Base-by-base conservation (phyloP, 1,140 invertebrate species). In the Oryzaephilus surinamensis region DNA sequence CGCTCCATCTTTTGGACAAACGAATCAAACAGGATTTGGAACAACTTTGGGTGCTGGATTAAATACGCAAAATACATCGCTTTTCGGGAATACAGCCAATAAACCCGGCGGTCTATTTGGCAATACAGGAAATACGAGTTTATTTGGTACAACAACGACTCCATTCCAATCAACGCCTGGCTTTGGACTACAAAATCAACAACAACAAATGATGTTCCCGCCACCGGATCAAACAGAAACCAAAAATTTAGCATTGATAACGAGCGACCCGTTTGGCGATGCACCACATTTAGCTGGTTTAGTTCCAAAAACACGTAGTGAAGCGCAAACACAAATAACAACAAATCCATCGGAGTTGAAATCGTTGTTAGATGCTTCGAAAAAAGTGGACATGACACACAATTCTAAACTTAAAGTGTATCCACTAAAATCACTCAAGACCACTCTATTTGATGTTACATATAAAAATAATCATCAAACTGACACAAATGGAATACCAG, bases 31-130 rank as follows among this genome's bases (percentile, higher is more conserved):
- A 8, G 30, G 36, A 15, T 52, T 52, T 38, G 48, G 43, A 24
- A 48, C 41, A 10, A 36, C 27, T 27, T 24, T 29, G 15, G 13
- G 11, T 39, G 31, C 23, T 20, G n/a, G n/a, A n/a, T 11, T 1
- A 19, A 19, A 19, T 33, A 15, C 36, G 14, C 38, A 41, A 34
- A 30, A 32, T 13, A 20, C 18, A 27, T 27, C 21, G 14, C 47
- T 75, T 3, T 73, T 73, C 50, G 62, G 62, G 2, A 63, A 62
- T 34, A 61, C 61, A 40, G 50, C 52, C 7, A 53, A 55, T 27
- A 73, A 72, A 50, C 62, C 74, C 2, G 63, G 68, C 2, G 68
- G 69, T 23, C 49, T 81, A 2, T 81, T 82, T 59, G 68, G 68
- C 14, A 66, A 51, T 27, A 56, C 60, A 2, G 32, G 28, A 29